Base-by-base conservation (phyloP, 1,140 invertebrate genomes). In the Cherax destructor region DNA sequence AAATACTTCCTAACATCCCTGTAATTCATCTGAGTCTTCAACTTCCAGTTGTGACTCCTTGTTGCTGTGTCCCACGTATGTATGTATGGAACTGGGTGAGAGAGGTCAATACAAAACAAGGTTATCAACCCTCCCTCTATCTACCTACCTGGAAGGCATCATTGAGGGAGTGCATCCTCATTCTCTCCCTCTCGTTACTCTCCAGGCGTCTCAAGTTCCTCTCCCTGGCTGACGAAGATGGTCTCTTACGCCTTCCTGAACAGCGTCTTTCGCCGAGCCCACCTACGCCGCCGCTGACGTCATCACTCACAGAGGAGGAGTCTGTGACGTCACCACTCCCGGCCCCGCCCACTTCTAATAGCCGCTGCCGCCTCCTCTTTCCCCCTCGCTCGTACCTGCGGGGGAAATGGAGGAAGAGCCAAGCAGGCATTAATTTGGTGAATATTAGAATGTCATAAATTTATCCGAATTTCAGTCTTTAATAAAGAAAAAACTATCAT, bases 141-240 rank as follows among this genome's bases (percentile, higher is more conserved):
- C 61, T 65, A 94, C 92, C 91, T 94, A 97, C 97, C 96, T 98
- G 97, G 94, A 98, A 98, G 9, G 97, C 97, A 94, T 98, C 97
- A 94, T 98, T 98, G 84, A 98, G 95, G 76, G 96, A 97, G 94
- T 98, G 97, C 97, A 98, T 98, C 93, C 97, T 95, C 96, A 97
- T 97, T 92, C 97, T 95, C 94, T 98, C 97, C 91, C 97, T 95
- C 94, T 98, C 97, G 94, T 98, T 98, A 93, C 97, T 97, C 94
- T 98, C 97, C 77, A 98, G 95, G 77, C 97, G 95, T 50, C 97
- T 95, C 41, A 97, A 94, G 94, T 98, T 98, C 92, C 97, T 95
- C 94, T 98, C 97, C 59, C 97, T 95, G 16, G 97, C 97, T 87
- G 96, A 97, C 52, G 97, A 95, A 1, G 96, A 96, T 59, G 96